Evolutionary conservation across 2,113 vertebrate species (phyloP), one percentile per base, ranked within the genome.

Genomic region (Chinchilla lanigera): DNA sequence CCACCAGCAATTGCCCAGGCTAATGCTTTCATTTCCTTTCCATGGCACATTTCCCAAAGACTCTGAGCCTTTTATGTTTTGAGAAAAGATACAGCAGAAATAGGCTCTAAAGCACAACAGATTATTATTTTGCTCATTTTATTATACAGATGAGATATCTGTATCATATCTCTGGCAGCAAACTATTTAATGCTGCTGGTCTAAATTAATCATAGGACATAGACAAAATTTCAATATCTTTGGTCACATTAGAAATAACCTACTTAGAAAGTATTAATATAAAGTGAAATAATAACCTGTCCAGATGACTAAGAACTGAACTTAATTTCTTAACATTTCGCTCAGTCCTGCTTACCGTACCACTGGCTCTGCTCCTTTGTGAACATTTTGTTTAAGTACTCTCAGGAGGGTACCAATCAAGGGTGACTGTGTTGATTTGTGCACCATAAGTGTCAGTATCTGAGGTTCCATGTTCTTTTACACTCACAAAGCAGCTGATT

Each of bases 21-120:
- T 86, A 89, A 96, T 92, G 86, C 94, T 94, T 97, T 97, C 95
- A 97, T 97, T 97, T 97, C 95, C 83, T 94, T 56, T 84, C 69
- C 65, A 12, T 90, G 92, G 86, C 90, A 58, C 10, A 50, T 86
- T 95, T 97, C 92, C 96, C 93, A 84, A 95, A 86, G 35, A 91
- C 85, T 87, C 35, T 81, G 90, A 97, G 69, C 56, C 75, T 91
- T 97, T 94, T 65, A 91, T 90, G 35, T 95, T 96, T 92, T 97
- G 61, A 97, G 84, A 83, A 96, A 97, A 93, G 93, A 84, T 82
- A 90, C 77, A 81, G 67, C 47, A 96, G 61, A 92, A 96, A 89
- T 75, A 77, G 54, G 10, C 9, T 86, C 22, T 86, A 80, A 87
- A 96, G 63, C 84, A 95, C 71, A 95, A 44, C 77, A 93, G 47